These are phyloP conservation scores for Eremobia ochroleuca DNA, from an alignment of 2,888 invertebrate genomes.

Conservation along the genomic window DNA sequence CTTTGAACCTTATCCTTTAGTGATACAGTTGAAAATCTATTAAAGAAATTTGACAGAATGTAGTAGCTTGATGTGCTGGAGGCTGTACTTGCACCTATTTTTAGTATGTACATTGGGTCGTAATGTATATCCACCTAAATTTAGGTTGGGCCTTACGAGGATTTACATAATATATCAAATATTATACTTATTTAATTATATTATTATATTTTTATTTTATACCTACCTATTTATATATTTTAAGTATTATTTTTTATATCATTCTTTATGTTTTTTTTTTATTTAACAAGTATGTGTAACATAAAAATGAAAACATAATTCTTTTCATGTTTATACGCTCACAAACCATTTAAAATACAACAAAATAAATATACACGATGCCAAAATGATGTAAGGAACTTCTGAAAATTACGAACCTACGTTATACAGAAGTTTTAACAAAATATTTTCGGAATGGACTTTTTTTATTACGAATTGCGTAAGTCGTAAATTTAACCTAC, in stretches of 20 bases:
- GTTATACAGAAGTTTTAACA: slow-evolving; percentile 53
- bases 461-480: slow-evolving; percentile 61
- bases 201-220: no score
- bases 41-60: no score
- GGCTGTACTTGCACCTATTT: no score
- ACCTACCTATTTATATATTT: no score
- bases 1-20: no score
- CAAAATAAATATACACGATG: slow-evolving; percentile 21
- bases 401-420: slow-evolving; percentile 33
- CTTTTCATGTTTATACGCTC: neutral
- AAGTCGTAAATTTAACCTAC: slow-evolving; percentile 64
- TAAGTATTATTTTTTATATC: neutral
- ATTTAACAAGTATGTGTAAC: neutral
- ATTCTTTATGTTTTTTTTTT: neutral
- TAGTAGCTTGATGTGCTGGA: no score
- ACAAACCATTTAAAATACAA: slow-evolving; percentile 9
- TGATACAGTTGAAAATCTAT: no score
- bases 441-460: slow-evolving; percentile 54
- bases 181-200: no score
- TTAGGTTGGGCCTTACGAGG: no score
- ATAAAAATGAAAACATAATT: neutral
- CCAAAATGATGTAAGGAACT: slow-evolving; percentile 30
- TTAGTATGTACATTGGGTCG: no score
- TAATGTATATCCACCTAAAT: no score
- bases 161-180: no score